Evolutionary conservation across 2,113 vertebrate genomes (phyloP), one percentile per base, ranked within the genome.

Genomic region (Eulemur rufifrons): DNA sequence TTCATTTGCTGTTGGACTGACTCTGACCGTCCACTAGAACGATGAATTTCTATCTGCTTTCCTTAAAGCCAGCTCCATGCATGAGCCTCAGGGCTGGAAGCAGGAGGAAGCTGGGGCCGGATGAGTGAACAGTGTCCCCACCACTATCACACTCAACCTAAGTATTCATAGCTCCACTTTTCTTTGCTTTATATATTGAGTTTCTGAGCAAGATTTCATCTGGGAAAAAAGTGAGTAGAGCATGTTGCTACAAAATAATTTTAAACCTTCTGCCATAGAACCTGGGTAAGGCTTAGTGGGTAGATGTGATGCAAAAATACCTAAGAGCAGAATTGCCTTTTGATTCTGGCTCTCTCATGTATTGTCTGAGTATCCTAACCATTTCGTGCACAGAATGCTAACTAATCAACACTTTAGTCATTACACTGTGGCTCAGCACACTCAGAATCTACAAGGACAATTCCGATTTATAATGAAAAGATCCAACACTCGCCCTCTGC

Each of bases 121-220:
- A 7, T 39, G 6, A 47, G 0, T 12, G 29, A 1, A 3, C 0
- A 34, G 61, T 39, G 20, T 34, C 12, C 29, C 12, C 12, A 64
- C 3, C 25, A 11, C 9, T 23, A 25, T 47, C 8, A 39, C 6
- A 52, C 1, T 59, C 50, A 78, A 52, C 1, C 4, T 9, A 32
- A 56, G 7, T 56, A 21, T 56, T 56, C 14, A 11, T 17, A 50
- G 3, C 6, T 47, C 77, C 25, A 29, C 9, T 52, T 61, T n/a
- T 27, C 73, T 81, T 69, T 74, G 6, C 18, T 32, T 94, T 61
- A n/a, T 56, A n/a, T 71, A 6, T 37, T 56, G 42, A 63, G 7
- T 5, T 95, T 92, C 47, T 86, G 71, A 82, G 21, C 59, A 89
- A 88, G 52, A 77, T 29, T 95, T 88, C 21, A 59, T 76, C 50